A percentile compares a stretch with the other conserved stretches of the same genome.
These are phyloP conservation scores for Aricia artaxerxes DNA, from an alignment of 2,888 invertebrate species.

Conservation along the genomic window DNA sequence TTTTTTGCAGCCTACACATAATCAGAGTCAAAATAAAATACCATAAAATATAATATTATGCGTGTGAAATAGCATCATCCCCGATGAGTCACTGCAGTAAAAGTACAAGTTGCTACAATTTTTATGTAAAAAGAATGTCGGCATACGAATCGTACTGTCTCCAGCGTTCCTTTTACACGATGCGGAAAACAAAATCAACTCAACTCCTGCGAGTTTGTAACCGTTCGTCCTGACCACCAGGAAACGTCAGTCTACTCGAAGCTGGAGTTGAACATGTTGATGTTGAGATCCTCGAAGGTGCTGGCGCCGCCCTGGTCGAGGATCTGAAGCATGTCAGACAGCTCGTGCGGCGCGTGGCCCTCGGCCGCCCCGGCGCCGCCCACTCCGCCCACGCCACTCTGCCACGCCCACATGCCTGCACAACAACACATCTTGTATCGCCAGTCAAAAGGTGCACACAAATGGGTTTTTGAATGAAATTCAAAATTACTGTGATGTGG, in stretches of 20 bases:
- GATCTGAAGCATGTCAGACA: slow-evolving; percentile 96
- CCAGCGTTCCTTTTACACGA: neutral
- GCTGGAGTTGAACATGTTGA: slow-evolving; percentile 92
- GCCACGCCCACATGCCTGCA: slow-evolving; percentile 90
- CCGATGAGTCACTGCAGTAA: neutral
- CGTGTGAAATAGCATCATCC: neutral
- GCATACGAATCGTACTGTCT: neutral
- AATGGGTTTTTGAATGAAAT: too few species aligned
- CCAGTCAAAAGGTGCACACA: neutral
- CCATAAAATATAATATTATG: neutral
- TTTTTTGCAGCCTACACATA: neutral
- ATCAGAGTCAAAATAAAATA: neutral
- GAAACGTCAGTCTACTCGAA: slow-evolving; percentile 58
- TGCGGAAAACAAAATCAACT: neutral
- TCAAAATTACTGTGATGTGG: too few species aligned
- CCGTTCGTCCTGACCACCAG: neutral
- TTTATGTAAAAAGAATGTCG: neutral
- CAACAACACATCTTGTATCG: slow-evolving; percentile 1
- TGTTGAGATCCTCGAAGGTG: slow-evolving; percentile 93
- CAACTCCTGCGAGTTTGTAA: neutral
- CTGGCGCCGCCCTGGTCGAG: slow-evolving; percentile 90
- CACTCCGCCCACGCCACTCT: slow-evolving; percentile 68
- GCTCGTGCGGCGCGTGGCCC: slow-evolving; percentile 84
- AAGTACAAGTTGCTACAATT: neutral
- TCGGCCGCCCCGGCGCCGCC: slow-evolving; percentile 55